A percentile compares a stretch with the other conserved stretches of the same genome.
phyloP scores from a whole-genome alignment of 2,797 vertebrate genomes.

The Ctenosaura bakeri region DNA sequence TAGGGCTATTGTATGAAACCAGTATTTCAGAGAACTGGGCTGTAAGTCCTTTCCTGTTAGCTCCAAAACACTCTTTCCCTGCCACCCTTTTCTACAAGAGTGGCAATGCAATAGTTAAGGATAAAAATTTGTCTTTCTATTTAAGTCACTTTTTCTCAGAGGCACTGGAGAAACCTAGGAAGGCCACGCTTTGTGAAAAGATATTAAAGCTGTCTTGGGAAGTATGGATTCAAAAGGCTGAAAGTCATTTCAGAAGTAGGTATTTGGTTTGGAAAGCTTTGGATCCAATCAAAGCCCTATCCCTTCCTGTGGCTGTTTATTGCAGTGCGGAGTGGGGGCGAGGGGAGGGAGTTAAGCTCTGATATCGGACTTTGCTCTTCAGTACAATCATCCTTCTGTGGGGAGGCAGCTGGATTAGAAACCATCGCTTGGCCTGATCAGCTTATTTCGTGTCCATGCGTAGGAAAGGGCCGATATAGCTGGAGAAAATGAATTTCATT shows the following conservation, averaged over 20 bases:
- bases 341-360: background rate
- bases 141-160: background rate
- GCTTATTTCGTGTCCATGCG: slow-evolving; percentile 16
- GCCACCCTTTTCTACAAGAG: background rate
- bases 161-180: slow-evolving; percentile 23
- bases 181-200: background rate
- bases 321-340: background rate
- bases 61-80: background rate
- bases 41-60: background rate
- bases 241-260: slow-evolving; percentile 44
- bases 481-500: slow-evolving; percentile 53
- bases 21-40: background rate
- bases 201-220: slow-evolving; percentile 39
- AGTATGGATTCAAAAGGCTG: background rate
- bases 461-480: background rate
- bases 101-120: slow-evolving; percentile 20
- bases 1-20: background rate
- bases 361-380: slow-evolving; percentile 36
- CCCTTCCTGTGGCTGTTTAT: background rate
- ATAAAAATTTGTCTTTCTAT: slow-evolving; percentile 5
- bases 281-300: background rate
- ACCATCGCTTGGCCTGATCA: slow-evolving; percentile 38
- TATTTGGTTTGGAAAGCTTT: slow-evolving; percentile 41
- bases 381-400: slow-evolving; percentile 12
- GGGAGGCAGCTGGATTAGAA: slow-evolving; percentile 25